Percentiles rank a stretch among this genome's conserved stretches.
Evolutionary conservation across 2,113 vertebrate species (phyloP).

Genomic region (Chaetura pelagica): DNA sequence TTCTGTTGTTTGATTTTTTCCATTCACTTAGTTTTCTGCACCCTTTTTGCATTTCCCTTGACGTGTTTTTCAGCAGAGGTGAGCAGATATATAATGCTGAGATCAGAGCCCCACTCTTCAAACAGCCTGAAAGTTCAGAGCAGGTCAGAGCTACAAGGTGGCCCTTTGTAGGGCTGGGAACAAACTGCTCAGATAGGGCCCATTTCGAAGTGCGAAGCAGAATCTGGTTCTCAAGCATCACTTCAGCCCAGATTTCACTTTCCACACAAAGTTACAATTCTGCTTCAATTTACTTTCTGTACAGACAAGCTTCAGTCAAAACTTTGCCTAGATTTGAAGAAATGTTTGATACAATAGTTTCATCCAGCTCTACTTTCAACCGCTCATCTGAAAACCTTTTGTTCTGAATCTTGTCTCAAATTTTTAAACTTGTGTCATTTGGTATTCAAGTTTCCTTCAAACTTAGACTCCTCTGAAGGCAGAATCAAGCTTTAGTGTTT

Average conservation of each 20-base stretch:
- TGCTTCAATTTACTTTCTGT: slow-evolving; percentile 27
- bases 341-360: slow-evolving; percentile 60
- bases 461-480: slow-evolving; percentile 40
- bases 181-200: not conserved
- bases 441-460: slow-evolving; percentile 62
- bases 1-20: slow-evolving; percentile 12
- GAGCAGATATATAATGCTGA: not conserved
- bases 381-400: slow-evolving; percentile 42
- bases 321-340: slow-evolving; percentile 30
- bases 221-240: not conserved
- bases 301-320: slow-evolving; percentile 32
- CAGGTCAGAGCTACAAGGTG: not conserved
- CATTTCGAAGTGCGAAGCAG: not conserved
- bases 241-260: not conserved
- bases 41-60: not conserved
- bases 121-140: not conserved
- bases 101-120: not conserved
- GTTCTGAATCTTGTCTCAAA: slow-evolving; percentile 18
- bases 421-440: slow-evolving; percentile 51
- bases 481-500: slow-evolving; percentile 38
- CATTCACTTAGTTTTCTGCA: slow-evolving; percentile 13
- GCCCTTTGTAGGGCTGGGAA: not conserved
- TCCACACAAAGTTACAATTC: not conserved
- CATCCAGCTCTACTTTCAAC: slow-evolving; percentile 56
- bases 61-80: not conserved